Base-by-base conservation (phyloP, 92 coral and sea anemone genomes). In the Umimayanthus kanabou region DNA sequence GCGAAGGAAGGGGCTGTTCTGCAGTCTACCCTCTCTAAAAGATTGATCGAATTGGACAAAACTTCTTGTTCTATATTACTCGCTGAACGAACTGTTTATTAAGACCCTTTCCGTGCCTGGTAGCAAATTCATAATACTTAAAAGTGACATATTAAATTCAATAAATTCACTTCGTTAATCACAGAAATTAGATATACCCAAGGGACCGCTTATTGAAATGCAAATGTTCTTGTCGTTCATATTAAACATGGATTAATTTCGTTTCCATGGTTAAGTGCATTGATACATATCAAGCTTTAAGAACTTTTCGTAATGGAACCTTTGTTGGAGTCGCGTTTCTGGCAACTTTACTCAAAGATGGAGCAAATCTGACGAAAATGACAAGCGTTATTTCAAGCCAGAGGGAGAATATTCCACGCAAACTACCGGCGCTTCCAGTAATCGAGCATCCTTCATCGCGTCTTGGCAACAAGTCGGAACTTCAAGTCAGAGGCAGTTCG, bases 381-480 rank as follows among this genome's bases (percentile, higher is more conserved):
- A 69, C 76, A 25, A 83, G 65, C 40, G 78, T 70, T 69, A 70
- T 83, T 47, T 69, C 87, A 43, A 28, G 39, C 47, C 43, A 47
- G 16, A 83, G 77, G 14, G 87, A 67, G 77, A 83, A 20, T 16
- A 69, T 67, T 70, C 37, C 78, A 0, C 77, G 87, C 33, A 85
- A 82, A 81, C 86, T 92, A 8, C 93, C 88, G 9, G 73, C 92
- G 4, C 79, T 95, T 23, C 98, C 98, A 33, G 88, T 92, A 8
- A 95, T 95, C 23, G 93, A 95, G 40, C 96, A 95, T 87, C 96
- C 98, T 6, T 77, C 77, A 11, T 79, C 87, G 80, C 92, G 93
- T 64, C 78, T 82, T 37, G 88, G 88, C 86, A 80, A 90, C 78
- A 84, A 82, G 88, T 81, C 92, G 37, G 94, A 90, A 2, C 83